A percentile compares a stretch with the other conserved stretches of the same genome.
phyloP scores from a whole-genome alignment of 2,113 vertebrate species.

The Campylorhamphus procurvoides region DNA sequence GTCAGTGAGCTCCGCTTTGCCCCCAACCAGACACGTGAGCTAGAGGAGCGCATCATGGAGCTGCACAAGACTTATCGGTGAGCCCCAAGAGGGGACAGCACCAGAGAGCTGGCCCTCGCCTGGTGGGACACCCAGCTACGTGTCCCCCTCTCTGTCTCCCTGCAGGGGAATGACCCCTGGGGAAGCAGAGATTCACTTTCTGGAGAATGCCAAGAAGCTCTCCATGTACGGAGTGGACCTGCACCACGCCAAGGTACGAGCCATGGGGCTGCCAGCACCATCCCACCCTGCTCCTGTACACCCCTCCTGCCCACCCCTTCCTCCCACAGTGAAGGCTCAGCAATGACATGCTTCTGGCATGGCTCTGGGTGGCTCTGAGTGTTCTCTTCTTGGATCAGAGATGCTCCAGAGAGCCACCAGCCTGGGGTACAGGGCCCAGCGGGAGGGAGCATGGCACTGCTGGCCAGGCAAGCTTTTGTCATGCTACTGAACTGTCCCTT shows the following conservation, averaged over 20 bases:
- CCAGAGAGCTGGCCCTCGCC: fast-evolving
- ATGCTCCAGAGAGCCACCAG: not conserved
- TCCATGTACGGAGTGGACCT: constrained; percentile 99
- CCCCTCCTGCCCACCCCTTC: not conserved
- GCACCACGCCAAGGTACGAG: constrained; percentile 93
- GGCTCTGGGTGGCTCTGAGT: not conserved
- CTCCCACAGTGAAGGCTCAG: not conserved
- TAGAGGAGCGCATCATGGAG: constrained; percentile 98
- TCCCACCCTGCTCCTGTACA: not conserved
- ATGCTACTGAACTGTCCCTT: not conserved
- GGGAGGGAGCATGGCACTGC: not conserved
- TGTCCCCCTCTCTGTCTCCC: not conserved
- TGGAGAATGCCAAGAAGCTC: constrained; percentile 98
- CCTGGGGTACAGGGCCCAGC: not conserved
- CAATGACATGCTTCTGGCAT: fast-evolving
- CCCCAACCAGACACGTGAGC: constrained; percentile 93
- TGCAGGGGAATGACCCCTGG: constrained; percentile 94
- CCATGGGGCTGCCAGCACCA: not conserved
- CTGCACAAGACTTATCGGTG: constrained; percentile 96
- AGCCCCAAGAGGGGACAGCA: not conserved
- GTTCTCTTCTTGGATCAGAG: not conserved
- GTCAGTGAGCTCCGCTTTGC: constrained; percentile 92
- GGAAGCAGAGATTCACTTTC: constrained; percentile 97
- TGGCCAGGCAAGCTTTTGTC: not conserved
- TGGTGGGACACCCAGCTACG: fast-evolving